These are phyloP conservation scores for Lagocephalus sceleratus DNA, from an alignment of 2,797 vertebrate genomes.

Conservation along the genomic window DNA sequence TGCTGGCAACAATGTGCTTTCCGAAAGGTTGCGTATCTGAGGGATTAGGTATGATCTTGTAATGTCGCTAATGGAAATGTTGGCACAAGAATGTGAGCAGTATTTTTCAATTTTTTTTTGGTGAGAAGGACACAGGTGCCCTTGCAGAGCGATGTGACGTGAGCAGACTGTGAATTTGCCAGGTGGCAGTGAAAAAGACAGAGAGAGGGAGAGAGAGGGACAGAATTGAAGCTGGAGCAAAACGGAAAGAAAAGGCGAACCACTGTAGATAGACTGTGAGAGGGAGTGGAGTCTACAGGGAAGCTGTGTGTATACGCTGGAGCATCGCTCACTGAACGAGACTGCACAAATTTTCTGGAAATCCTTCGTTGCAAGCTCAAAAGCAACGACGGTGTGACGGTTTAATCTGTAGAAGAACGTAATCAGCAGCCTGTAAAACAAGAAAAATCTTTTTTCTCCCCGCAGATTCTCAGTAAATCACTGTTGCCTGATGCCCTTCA, in stretches of 20 bases:
- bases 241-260: conserved; percentile 65
- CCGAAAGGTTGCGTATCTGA: conserved; percentile 58
- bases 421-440: conserved; percentile 34
- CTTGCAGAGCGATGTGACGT: conserved; percentile 84
- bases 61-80: conserved; percentile 77
- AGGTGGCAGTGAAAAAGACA: conserved; percentile 77
- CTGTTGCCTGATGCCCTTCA: conserved; percentile 45
- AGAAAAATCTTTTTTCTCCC: conserved; percentile 17
- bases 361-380: conserved; percentile 32
- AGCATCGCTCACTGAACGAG: conserved; percentile 54
- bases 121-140: conserved; percentile 84
- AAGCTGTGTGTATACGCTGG: conserved; percentile 61
- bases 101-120: conserved; percentile 48
- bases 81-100: conserved; percentile 73
- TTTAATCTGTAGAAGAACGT: conserved; percentile 53
- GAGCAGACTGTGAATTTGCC: conserved; percentile 84
- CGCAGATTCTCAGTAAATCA: conserved; percentile 36
- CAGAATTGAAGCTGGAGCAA: conserved; percentile 63
- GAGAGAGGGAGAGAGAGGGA: conserved; percentile 57
- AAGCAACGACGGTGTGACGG: conserved; percentile 18
- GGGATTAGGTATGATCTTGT: conserved; percentile 70
- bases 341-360: conserved; percentile 61
- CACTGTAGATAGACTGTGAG: conserved; percentile 52
- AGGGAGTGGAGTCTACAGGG: conserved; percentile 62
- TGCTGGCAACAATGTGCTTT: conserved; percentile 55